Evolutionary conservation across 1,140 invertebrate genomes (phyloP), one percentile per base, ranked within the genome.

Genomic region (Aleiodes sp.): DNA sequence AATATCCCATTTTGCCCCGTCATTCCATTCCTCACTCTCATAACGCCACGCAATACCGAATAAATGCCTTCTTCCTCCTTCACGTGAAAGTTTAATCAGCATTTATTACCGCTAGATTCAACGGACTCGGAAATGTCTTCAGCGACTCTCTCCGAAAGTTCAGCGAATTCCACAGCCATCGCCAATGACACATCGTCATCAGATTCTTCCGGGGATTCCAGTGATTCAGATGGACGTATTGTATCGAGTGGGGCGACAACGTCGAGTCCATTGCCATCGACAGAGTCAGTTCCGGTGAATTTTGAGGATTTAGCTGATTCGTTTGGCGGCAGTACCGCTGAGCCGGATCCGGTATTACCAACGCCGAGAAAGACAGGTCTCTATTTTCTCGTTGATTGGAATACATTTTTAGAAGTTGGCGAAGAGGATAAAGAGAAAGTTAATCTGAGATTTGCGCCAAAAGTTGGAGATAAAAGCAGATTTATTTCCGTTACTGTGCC

Each of bases 301-400:
- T 76, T 92, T 26, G 80, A 87, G n/a, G 92, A 92, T 73, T 80
- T 95, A 46, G 92, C 92, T 73, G 91, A 90, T 71, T 94, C 93
- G 0, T 94, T 95, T 76, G 93, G 92, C 31, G 91, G 90, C 10
- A 78, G 67, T 24, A 83, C 84, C 0, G 76, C 84, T 26, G 88
- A 87, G 24, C 87, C 88, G 0, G 89, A 90, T 75, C 89, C 90
- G 12, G 85, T 84, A 8, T 72, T 90, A 28, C 90, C 92, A 10
- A 88, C 89, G 0, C 89, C 88, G 61, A 88, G 87, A 68, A 91
- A 89, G 77, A 94, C 90, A 65, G 94, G 94, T 2, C 90, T 95
- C 46, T 95, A 94, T 77, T 94, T 94, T 82, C 87, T 94, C 61
- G 84, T 94, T 0, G 94, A 95, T 76, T 94, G 93, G 93, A 94